These are phyloP conservation scores for Brachyalestes nurse DNA, from an alignment of 2,797 vertebrate species.

Conservation along the genomic window DNA sequence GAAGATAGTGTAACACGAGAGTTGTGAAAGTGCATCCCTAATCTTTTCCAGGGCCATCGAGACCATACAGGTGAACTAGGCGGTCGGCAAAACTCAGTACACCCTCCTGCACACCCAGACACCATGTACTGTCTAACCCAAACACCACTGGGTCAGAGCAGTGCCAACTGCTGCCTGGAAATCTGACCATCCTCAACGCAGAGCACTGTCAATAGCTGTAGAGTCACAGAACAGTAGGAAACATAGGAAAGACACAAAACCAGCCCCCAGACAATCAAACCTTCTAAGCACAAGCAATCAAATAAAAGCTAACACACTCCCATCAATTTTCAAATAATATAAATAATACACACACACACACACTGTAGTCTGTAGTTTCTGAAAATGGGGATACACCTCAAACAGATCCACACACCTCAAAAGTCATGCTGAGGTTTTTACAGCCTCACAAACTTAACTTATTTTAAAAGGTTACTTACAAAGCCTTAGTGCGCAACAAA, in stretches of 20 bases:
- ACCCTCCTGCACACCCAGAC: too few species aligned
- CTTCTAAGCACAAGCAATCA: not conserved
- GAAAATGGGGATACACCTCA: not conserved
- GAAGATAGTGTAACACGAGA: not conserved
- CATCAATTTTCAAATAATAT: not conserved
- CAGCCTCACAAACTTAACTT: not conserved
- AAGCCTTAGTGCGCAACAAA: not conserved
- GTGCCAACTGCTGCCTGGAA: too few species aligned
- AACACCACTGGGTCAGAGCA: too few species aligned
- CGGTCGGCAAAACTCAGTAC: too few species aligned
- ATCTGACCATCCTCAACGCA: too few species aligned
- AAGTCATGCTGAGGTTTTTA: not conserved
- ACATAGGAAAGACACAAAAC: too few species aligned
- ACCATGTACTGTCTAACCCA: too few species aligned
- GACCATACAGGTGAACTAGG: too few species aligned
- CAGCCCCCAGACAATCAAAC: too few species aligned
- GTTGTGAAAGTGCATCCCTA: not conserved
- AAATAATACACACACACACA: not conserved
- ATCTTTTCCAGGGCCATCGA: not conserved
- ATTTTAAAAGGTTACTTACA: not conserved
- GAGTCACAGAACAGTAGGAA: too few species aligned
- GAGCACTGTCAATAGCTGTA: too few species aligned
- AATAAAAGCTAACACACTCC: not conserved
- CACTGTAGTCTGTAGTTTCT: not conserved
- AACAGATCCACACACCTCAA: constrained; percentile 5